These are phyloP conservation scores for Rambutsinella grinnellia DNA, from an alignment of 2,888 invertebrate genomes.

Conservation along the genomic window DNA sequence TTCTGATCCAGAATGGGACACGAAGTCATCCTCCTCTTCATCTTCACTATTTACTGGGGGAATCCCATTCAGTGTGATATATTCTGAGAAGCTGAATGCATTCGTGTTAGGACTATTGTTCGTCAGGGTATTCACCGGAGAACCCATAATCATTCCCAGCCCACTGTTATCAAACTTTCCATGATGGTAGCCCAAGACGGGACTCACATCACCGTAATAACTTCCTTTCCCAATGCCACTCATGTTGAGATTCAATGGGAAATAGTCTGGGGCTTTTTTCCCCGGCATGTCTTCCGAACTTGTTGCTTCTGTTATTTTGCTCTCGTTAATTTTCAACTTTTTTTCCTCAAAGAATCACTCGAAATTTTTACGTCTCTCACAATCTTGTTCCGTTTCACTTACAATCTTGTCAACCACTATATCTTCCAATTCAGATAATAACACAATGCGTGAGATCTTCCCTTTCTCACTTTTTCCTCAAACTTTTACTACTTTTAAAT, in stretches of 20 bases:
- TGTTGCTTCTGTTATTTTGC: constrained; percentile 39
- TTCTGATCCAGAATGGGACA: constrained; percentile 57
- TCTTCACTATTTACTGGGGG: constrained; percentile 61
- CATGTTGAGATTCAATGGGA: constrained; percentile 63
- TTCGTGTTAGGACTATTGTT: constrained; percentile 58
- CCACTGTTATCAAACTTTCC: constrained; percentile 56
- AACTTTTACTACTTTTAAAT: constrained; percentile 21
- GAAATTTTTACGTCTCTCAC: no score
- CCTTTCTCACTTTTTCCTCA: constrained; percentile 7
- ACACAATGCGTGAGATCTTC: constrained; percentile 10
- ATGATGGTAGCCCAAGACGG: constrained; percentile 47
- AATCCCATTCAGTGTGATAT: constrained; percentile 54
- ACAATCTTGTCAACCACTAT: no score
- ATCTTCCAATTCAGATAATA: no score
- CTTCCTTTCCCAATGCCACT: constrained; percentile 51
- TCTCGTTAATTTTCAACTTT: background rate
- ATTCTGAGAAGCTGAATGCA: constrained; percentile 52
- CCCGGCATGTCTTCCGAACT: constrained; percentile 63
- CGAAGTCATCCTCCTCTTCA: constrained; percentile 59
- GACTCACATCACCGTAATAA: constrained; percentile 55
- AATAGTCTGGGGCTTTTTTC: constrained; percentile 64
- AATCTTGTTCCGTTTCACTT: constrained; percentile 29
- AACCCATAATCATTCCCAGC: constrained; percentile 44
- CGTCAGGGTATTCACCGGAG: constrained; percentile 44
- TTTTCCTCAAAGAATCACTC: background rate